Base-by-base conservation (phyloP, 2,888 invertebrate species). In the Watsonalla cultraria region DNA sequence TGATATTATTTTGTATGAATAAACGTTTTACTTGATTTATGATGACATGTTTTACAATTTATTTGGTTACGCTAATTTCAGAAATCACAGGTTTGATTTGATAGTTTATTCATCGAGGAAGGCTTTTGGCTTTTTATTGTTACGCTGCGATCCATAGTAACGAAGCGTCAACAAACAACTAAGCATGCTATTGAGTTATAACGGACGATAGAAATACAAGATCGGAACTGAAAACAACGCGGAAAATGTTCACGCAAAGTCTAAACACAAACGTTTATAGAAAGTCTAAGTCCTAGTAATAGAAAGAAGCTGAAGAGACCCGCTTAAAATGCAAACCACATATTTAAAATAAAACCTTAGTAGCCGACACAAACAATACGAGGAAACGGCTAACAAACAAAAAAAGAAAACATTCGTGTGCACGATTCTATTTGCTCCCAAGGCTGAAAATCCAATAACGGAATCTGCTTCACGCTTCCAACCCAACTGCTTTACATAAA, bases 401-500 rank as follows among this genome's bases (percentile, higher is more conserved):
- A 72, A 64, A 66, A 58, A 15, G 15, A 49, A 49, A 49, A 49
- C 37, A 37, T 49, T 49, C 15, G 50, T 34, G 57, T 49, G 51
- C 55, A 57, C 56, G 51, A 66, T 68, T 71, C 65, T 69, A 69
- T 76, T 72, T 69, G 67, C 64, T 55, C 63, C 58, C 51, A 52
- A 15, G 47, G 53, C 60, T 53, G 53, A 37, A 62, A 71, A 73
- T 72, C 67, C 69, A 76, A 78, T 76, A 73, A 64, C 57, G 56
- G 9, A 14, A 8, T 0, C 11, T 11, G 42, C 8, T 34, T 6
- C 7, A 8, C 11, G 9, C 14, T 15, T 49, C 37, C 37, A 15
- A 0, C 49, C 49, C 0, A 11, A 37, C 37, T 8, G 11, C 15
- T 39, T 45, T 33, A 11, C 8, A 56, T 51, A 15, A 63, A 47